Conservation (phyloP, 2,797 vertebrate species). For the Hypotaenidia philippensis region DNA sequence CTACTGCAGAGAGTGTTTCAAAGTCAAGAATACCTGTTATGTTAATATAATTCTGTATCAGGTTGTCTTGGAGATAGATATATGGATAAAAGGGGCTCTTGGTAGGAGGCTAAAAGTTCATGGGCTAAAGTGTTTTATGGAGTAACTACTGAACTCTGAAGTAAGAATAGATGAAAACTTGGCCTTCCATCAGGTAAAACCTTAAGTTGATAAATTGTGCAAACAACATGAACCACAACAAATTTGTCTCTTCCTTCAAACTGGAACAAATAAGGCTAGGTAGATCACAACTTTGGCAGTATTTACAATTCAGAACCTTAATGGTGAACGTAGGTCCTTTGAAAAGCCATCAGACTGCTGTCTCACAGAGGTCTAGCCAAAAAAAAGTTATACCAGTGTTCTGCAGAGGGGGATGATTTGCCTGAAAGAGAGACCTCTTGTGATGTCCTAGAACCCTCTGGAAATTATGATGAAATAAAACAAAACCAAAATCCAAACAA, state of each 20-base stretch:
- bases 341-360: slow-evolving; percentile 1
- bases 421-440: neutral
- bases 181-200: slow-evolving; percentile 10
- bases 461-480: neutral
- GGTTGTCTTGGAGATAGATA: neutral
- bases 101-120: neutral
- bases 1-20: neutral
- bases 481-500: neutral
- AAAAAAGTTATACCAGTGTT: neutral
- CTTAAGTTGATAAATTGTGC: slow-evolving; percentile 20
- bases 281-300: slow-evolving; percentile 18
- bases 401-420: neutral
- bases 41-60: neutral
- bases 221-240: slow-evolving; percentile 14
- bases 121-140: neutral
- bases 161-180: neutral
- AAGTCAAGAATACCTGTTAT: neutral
- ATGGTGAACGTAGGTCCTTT: slow-evolving; percentile 13
- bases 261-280: slow-evolving; percentile 14
- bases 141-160: neutral
- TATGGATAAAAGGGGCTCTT: neutral
- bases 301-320: neutral
- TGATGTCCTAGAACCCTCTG: neutral
- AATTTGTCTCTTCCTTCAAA: slow-evolving; percentile 43
- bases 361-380: neutral